Base-by-base conservation (phyloP, 2,888 invertebrate genomes). In the Melanargia galathea region DNA sequence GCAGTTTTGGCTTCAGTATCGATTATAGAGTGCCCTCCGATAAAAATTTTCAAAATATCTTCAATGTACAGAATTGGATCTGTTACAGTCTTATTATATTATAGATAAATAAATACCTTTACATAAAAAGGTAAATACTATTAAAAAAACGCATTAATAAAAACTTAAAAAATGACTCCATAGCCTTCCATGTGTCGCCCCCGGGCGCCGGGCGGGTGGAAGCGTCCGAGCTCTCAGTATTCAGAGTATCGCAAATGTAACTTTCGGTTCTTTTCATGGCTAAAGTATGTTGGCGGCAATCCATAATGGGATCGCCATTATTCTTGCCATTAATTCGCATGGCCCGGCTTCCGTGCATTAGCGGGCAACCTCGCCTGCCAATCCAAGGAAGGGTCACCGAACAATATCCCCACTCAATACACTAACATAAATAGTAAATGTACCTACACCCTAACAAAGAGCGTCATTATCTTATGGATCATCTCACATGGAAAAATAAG, bases 201-300 rank as follows among this genome's bases (percentile, higher is more conserved):
- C 80, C 78, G 43, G 65, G 57, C 73, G 73, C 75, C 78, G 46
- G 65, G 57, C 73, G 73, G 75, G 77, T 66, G 76, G 75, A 76
- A 78, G 72, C 76, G 82, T 82, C 85, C 83, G 76, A 83, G 81
- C 82, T 87, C 84, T 90, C 91, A 87, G 90, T 91, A 91, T 91
- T 90, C 90, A 90, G 87, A 90, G 90, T 90, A 90, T 91, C 90
- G 90, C 89, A 90, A 91, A 90, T 90, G 91, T 90, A 90, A 91
- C 90, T 91, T 91, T 91, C 90, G 90, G 90, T 90, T 91, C 91
- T 90, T 91, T 91, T 91, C 90, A 91, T 91, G 86, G 84, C 88
- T 91, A 90, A 91, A 91, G 90, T 90, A 91, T 90, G 91, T 91
- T 92, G 92, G 92, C 92, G 91, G 91, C 92, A 90, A 92, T 92